These are phyloP conservation scores for Trinorchestia longiramus DNA, from an alignment of 1,140 invertebrate species.

Conservation along the genomic window DNA sequence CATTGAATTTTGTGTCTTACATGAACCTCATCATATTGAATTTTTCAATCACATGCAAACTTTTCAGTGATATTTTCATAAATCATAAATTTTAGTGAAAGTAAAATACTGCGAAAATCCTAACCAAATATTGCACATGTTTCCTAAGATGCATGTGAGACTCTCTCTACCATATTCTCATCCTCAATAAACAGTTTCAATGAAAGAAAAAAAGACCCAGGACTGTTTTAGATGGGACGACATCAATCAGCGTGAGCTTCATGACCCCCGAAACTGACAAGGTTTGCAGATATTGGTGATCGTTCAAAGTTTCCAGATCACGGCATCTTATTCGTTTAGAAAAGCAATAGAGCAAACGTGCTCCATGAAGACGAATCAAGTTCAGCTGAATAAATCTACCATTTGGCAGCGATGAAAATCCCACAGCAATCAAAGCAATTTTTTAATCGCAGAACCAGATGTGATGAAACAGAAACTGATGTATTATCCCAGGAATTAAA, in stretches of 20 bases:
- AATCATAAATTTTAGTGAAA: too few relatives aligned
- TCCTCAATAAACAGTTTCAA: neutral
- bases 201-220: neutral
- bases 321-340: neutral
- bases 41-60: too few relatives aligned
- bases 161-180: too few relatives aligned
- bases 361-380: neutral
- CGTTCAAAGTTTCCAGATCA: neutral
- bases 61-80: too few relatives aligned
- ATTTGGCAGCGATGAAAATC: neutral
- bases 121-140: too few relatives aligned
- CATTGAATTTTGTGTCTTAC: too few relatives aligned
- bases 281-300: neutral
- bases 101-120: too few relatives aligned
- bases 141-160: too few relatives aligned
- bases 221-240: too few relatives aligned
- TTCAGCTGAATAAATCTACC: neutral
- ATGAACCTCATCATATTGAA: too few relatives aligned
- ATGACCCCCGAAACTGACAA: neutral
- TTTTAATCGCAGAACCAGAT: neutral
- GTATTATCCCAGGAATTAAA: neutral
- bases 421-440: neutral
- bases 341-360: neutral
- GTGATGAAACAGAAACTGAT: neutral
- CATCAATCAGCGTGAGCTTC: neutral